Conservation (phyloP, 2,888 invertebrate genomes). For the Pterobdella sp. region DNA sequence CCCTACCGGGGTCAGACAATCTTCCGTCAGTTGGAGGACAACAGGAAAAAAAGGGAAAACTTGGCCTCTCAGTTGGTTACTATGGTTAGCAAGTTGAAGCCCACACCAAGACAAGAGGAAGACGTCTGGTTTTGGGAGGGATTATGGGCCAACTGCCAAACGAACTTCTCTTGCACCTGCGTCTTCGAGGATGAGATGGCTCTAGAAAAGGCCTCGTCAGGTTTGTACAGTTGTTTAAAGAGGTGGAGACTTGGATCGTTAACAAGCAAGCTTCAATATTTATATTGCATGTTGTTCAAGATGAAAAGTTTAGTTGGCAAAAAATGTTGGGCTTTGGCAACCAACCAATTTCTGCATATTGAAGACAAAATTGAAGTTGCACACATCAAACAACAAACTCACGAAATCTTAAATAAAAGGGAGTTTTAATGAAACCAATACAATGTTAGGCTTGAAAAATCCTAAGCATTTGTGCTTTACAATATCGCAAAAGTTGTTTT, state of each 20-base stretch:
- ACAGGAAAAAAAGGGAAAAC: background rate
- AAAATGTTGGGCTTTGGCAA: too few relatives aligned
- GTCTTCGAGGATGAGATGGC: constrained; percentile 30
- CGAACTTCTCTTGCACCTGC: constrained; percentile 26
- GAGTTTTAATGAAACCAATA: too few relatives aligned
- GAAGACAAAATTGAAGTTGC: too few relatives aligned
- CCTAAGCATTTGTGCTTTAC: too few relatives aligned
- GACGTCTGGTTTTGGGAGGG: constrained; percentile 27
- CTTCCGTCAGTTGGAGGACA: constrained; percentile 7
- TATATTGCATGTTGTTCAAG: background rate
- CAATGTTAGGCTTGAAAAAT: too few relatives aligned
- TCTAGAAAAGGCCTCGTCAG: constrained; percentile 28
- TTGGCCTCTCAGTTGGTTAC: background rate
- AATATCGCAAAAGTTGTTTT: too few relatives aligned
- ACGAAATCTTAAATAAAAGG: too few relatives aligned
- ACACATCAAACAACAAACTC: too few relatives aligned
- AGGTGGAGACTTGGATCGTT: background rate
- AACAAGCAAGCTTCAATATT: background rate
- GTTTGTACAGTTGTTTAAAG: constrained; percentile 9
- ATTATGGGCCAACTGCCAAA: constrained; percentile 30
- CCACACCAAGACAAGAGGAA: background rate
- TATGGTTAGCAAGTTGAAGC: background rate
- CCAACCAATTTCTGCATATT: too few relatives aligned
- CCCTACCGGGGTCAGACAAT: background rate
- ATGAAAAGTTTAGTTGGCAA: too few relatives aligned